Percentiles rank a stretch among this genome's conserved stretches.
phyloP scores from a whole-genome alignment of 2,113 vertebrate species.

The Aramus guarauna region DNA sequence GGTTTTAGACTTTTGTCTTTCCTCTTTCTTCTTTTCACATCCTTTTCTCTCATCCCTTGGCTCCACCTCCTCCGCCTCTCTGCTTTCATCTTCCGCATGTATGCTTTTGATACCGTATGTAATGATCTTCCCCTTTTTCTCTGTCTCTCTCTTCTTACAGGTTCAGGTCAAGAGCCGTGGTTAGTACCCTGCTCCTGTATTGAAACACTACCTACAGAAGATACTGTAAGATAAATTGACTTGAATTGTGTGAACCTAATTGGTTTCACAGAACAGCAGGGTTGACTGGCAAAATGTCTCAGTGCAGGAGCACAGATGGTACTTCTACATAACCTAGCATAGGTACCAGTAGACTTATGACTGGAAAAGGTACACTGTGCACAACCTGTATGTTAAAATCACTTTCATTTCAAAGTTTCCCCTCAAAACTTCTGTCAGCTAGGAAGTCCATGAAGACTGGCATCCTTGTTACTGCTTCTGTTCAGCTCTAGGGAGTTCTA shows the following conservation, averaged over 20 bases:
- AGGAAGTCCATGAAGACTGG: background rate
- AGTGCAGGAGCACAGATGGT: constrained; percentile 30
- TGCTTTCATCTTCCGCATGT: background rate
- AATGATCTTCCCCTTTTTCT: constrained; percentile 10
- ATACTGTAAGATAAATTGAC: constrained; percentile 9
- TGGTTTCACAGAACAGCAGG: constrained; percentile 44
- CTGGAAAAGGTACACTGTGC: background rate
- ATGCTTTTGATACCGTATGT: constrained; percentile 14
- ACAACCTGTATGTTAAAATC: background rate
- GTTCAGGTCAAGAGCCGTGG: constrained; percentile 34
- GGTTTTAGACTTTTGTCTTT: background rate
- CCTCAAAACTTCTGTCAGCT: background rate
- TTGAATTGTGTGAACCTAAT: constrained; percentile 41
- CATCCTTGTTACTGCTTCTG: background rate
- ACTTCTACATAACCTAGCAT: constrained; percentile 18
- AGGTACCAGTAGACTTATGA: background rate
- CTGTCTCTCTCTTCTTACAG: background rate
- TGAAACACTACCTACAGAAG: constrained; percentile 34
- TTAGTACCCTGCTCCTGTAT: constrained; percentile 16
- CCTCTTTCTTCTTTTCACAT: constrained; percentile 25
- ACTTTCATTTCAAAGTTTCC: background rate
- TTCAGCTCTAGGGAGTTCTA: background rate
- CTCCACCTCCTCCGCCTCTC: constrained; percentile 23
- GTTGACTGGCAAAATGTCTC: constrained; percentile 38
- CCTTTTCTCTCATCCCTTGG: constrained; percentile 31